These are phyloP conservation scores for Cotesia chilonis DNA, from an alignment of 1,140 invertebrate genomes.

Conservation along the genomic window DNA sequence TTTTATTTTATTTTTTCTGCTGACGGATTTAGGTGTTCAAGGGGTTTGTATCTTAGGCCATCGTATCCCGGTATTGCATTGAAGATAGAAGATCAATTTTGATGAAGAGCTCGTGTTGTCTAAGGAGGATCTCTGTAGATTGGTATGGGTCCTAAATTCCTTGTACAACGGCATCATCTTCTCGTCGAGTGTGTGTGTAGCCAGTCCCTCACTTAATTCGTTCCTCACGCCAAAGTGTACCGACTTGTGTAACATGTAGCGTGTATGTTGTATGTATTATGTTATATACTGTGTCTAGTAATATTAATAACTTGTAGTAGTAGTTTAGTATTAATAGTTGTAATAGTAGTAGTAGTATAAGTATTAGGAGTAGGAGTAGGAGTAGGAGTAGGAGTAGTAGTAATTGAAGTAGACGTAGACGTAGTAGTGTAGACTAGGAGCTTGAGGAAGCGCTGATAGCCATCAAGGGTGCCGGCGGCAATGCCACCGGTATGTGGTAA, in stretches of 20 bases:
- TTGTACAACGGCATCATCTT: too few relatives aligned
- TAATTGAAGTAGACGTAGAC: conserved; percentile 16
- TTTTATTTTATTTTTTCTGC: not conserved
- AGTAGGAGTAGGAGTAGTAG: not conserved
- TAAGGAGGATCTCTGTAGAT: not conserved
- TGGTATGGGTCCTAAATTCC: too few relatives aligned
- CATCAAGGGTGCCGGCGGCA: conserved; percentile 78
- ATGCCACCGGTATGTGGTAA: conserved; percentile 88
- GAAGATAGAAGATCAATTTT: not conserved
- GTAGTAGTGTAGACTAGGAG: conserved; percentile 47
- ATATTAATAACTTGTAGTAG: not conserved
- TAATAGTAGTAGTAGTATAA: conserved; percentile 13
- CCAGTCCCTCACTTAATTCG: too few relatives aligned
- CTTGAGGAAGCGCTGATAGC: conserved; percentile 66
- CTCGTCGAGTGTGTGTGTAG: too few relatives aligned
- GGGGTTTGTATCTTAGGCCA: conserved; percentile 6
- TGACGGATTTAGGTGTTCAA: conserved; percentile 6
- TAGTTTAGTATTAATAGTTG: too few relatives aligned
- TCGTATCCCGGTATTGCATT: conserved; percentile 7
- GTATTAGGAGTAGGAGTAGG: not conserved
- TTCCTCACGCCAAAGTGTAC: too few relatives aligned
- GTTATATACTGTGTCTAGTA: not conserved
- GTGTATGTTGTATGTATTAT: too few relatives aligned
- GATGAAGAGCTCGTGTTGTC: not conserved
- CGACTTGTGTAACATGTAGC: too few relatives aligned